Evolutionary conservation across 2,113 vertebrate genomes (phyloP).

Genomic region (Pimephales promelas): DNA sequence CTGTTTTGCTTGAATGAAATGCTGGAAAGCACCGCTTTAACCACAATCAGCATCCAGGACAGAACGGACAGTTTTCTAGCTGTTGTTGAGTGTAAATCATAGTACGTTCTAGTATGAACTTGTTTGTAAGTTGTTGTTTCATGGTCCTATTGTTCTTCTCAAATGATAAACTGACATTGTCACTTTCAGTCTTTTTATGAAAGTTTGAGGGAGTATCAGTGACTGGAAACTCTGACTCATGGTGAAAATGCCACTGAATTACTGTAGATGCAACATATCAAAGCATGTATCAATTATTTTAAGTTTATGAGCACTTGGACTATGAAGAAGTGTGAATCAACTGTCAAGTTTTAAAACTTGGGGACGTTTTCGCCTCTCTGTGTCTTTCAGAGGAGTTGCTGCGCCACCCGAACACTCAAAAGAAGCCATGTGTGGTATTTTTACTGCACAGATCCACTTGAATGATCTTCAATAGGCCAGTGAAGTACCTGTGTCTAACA

Average conservation of each 20-base stretch:
- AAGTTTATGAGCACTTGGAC: too few species aligned
- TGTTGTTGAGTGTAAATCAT: neutral
- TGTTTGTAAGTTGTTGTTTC: neutral
- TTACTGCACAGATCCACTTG: conserved; percentile 18
- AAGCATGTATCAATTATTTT: neutral
- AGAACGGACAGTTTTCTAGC: neutral
- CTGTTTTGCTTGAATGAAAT: neutral
- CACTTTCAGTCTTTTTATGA: neutral
- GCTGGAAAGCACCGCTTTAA: neutral
- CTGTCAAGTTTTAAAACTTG: neutral
- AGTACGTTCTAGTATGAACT: neutral
- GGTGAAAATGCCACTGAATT: neutral
- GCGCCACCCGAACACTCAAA: conserved; percentile 36
- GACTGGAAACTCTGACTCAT: neutral
- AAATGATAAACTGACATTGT: neutral
- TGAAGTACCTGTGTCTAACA: neutral
- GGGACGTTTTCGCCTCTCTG: neutral
- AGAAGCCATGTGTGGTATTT: conserved; percentile 50
- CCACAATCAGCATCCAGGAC: neutral
- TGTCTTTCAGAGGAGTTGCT: conserved; percentile 16
- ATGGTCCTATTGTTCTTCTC: neutral
- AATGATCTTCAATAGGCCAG: neutral
- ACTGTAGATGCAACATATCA: neutral
- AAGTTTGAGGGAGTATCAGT: conserved; percentile 4
- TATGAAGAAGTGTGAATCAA: neutral